Percentiles rank a stretch among this genome's conserved stretches.
phyloP scores from a whole-genome alignment of 2,888 invertebrate species.

The Tetragonisca angustula region DNA sequence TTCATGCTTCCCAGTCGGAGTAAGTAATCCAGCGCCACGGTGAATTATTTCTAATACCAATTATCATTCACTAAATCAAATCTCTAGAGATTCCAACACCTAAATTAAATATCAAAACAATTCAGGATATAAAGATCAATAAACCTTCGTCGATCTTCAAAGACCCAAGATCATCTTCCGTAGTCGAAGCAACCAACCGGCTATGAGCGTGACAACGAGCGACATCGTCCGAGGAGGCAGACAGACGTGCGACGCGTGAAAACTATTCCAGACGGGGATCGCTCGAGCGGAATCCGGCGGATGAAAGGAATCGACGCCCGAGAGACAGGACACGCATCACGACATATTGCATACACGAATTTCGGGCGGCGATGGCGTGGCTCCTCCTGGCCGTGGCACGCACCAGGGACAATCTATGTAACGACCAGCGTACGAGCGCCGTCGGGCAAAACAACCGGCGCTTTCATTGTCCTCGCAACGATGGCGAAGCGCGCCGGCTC shows the following conservation, averaged over 20 bases:
- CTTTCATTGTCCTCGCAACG: constrained; percentile 72
- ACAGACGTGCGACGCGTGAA: constrained; percentile 13
- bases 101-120: too few relatives aligned
- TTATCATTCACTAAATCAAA: too few relatives aligned
- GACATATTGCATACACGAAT: constrained; percentile 79
- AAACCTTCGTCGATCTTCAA: too few relatives aligned
- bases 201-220: neutral
- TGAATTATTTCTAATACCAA: too few relatives aligned
- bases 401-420: constrained; percentile 72
- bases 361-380: constrained; percentile 69
- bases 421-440: constrained; percentile 65
- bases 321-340: constrained; percentile 69
- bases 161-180: too few relatives aligned
- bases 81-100: too few relatives aligned
- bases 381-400: constrained; percentile 62
- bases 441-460: constrained; percentile 70
- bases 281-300: constrained; percentile 32
- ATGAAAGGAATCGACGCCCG: constrained; percentile 24
- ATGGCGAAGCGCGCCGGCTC: constrained; percentile 65
- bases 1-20: too few relatives aligned
- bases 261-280: constrained; percentile 12
- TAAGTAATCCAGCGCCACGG: too few relatives aligned
- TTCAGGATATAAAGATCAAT: too few relatives aligned
- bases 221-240: neutral
- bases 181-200: neutral